Evolutionary conservation across 2,797 vertebrate genomes (phyloP).

Genomic region (Alfaro cultratus): DNA sequence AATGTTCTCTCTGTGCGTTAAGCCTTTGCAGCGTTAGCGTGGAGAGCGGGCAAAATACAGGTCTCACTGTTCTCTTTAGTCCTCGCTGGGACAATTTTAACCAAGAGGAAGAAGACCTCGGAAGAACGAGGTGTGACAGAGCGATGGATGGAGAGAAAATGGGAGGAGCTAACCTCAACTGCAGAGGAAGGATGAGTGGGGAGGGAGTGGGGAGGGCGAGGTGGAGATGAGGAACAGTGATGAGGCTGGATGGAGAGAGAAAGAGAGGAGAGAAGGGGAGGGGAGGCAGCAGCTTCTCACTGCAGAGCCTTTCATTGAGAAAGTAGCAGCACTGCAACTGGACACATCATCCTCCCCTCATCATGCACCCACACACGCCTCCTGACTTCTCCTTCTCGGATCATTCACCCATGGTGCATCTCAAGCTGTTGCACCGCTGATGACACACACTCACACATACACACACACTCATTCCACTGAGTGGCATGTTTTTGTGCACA

Average conservation of each 20-base stretch:
- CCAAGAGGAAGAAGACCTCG: background rate
- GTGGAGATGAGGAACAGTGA: constrained; percentile 45
- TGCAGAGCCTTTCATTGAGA: constrained; percentile 78
- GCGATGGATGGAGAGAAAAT: constrained; percentile 15
- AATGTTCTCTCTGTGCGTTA: constrained; percentile 5
- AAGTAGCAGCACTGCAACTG: constrained; percentile 67
- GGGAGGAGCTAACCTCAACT: constrained; percentile 52
- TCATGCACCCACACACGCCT: constrained; percentile 50
- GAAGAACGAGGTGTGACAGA: constrained; percentile 24
- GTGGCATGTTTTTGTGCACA: constrained; percentile 37
- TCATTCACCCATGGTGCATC: constrained; percentile 26
- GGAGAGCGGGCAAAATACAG: constrained; percentile 5
- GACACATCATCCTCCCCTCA: constrained; percentile 47
- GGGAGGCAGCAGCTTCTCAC: constrained; percentile 62
- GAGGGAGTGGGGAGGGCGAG: constrained; percentile 47
- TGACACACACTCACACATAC: constrained; percentile 10
- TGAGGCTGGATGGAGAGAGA: constrained; percentile 34
- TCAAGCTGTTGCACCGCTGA: constrained; percentile 32
- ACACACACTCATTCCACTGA: constrained; percentile 17
- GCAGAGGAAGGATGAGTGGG: constrained; percentile 63
- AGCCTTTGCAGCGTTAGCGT: constrained; percentile 4
- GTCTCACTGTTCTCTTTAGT: constrained; percentile 21
- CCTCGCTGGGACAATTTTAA: constrained; percentile 31
- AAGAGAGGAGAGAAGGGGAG: constrained; percentile 34
- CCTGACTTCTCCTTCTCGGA: constrained; percentile 36